Evolutionary conservation across 2,797 vertebrate species (phyloP).

Genomic region (Thunnus albacares): DNA sequence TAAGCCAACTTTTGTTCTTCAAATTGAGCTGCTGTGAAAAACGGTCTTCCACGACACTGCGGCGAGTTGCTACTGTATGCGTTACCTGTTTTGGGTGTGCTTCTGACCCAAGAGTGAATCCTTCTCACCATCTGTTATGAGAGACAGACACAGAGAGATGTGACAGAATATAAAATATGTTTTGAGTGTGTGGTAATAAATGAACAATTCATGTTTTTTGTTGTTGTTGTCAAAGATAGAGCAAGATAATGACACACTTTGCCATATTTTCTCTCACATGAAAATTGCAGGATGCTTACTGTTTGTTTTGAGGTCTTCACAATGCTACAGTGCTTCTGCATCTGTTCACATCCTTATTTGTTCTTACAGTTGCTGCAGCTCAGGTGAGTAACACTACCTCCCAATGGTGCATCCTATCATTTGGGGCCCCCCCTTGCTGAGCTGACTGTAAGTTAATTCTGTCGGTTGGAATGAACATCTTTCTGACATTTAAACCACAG

Average conservation of each 20-base stretch:
- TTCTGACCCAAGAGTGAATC: constrained; percentile 51
- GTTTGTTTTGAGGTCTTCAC: constrained; percentile 59
- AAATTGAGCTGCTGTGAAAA: constrained; percentile 37
- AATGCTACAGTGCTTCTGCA: constrained; percentile 45
- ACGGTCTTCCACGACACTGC: constrained; percentile 9
- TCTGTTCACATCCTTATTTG: constrained; percentile 63
- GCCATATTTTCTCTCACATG: constrained; percentile 24
- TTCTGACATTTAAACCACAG: constrained; percentile 80
- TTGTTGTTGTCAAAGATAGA: constrained; percentile 18
- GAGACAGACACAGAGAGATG: constrained; percentile 29
- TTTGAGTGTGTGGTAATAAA: constrained; percentile 35
- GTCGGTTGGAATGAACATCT: constrained; percentile 75
- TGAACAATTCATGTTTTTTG: constrained; percentile 4
- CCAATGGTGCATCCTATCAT: constrained; percentile 69
- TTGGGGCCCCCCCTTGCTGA: constrained; percentile 52
- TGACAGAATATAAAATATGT: constrained; percentile 40
- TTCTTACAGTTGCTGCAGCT: constrained; percentile 51
- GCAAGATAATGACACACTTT: not conserved
- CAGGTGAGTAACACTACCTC: constrained; percentile 78
- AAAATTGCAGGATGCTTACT: constrained; percentile 24
- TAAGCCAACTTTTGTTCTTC: constrained; percentile 40
- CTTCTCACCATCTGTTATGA: constrained; percentile 56
- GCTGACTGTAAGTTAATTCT: constrained; percentile 80
- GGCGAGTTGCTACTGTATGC: constrained; percentile 28
- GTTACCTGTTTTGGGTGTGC: constrained; percentile 41